Evolutionary conservation across 2,113 vertebrate genomes (phyloP).

Genomic region (Myanophis thanlyinensis): DNA sequence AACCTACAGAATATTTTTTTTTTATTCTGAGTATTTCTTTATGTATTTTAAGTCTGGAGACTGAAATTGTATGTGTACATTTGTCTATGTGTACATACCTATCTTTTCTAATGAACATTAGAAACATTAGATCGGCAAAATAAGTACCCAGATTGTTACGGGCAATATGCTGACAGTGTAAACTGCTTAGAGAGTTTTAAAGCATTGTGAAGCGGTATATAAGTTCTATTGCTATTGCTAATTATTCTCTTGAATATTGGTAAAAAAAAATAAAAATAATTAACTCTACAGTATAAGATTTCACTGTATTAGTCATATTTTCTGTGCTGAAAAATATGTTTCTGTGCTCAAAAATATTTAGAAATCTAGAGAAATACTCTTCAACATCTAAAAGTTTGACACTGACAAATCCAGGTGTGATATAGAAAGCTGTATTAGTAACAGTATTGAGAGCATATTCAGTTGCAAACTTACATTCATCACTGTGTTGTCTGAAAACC

Average conservation of each 20-base stretch:
- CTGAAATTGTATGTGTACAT: neutral
- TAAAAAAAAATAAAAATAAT: neutral
- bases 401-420: neutral
- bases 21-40: neutral
- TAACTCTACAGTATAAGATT: neutral
- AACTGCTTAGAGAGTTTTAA: too few species aligned
- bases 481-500: neutral
- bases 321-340: neutral
- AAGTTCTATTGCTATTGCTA: too few species aligned
- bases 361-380: neutral
- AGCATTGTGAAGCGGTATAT: too few species aligned
- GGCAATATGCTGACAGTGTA: too few species aligned
- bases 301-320: neutral
- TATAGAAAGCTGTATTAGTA: neutral
- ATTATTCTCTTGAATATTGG: neutral
- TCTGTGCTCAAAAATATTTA: too few species aligned
- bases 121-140: too few species aligned
- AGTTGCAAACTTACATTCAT: neutral
- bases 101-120: neutral
- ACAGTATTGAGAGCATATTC: neutral
- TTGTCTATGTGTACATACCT: neutral
- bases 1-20: neutral
- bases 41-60: neutral
- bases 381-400: neutral
- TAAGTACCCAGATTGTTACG: too few species aligned